phyloP scores from a whole-genome alignment of 2,888 invertebrate species.

The Seira ritae region DNA sequence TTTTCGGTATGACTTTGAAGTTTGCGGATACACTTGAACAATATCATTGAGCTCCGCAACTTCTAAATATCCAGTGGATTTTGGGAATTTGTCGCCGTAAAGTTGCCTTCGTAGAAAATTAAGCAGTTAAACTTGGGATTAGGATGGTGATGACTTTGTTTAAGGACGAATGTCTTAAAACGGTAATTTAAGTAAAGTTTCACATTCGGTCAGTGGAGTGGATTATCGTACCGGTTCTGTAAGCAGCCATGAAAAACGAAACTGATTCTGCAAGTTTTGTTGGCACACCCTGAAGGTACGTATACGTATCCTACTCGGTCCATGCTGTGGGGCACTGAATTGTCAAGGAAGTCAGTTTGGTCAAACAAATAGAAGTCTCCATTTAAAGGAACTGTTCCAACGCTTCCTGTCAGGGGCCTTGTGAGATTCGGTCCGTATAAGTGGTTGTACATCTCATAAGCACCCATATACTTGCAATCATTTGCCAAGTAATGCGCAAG shows the following conservation, averaged over 20 bases:
- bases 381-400: conserved; percentile 52
- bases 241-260: conserved; percentile 72
- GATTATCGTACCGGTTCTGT: conserved; percentile 71
- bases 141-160: no score
- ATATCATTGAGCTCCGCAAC: conserved; percentile 67
- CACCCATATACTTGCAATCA: conserved; percentile 74
- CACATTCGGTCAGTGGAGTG: no score
- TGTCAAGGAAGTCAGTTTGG: conserved; percentile 68
- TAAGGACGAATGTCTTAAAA: no score
- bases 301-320: conserved; percentile 68
- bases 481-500: conserved; percentile 72
- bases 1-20: conserved; percentile 27
- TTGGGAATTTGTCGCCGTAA: conserved; percentile 66
- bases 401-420: conserved; percentile 56
- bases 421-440: conserved; percentile 72
- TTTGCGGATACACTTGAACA: conserved; percentile 68
- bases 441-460: conserved; percentile 74
- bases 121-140: no score
- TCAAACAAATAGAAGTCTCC: conserved; percentile 70
- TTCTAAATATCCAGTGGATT: conserved; percentile 68
- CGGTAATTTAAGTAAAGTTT: no score
- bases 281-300: conserved; percentile 68
- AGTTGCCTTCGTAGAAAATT: conserved; percentile 50
- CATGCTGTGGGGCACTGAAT: conserved; percentile 63
- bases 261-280: conserved; percentile 66